Conservation (phyloP, 53 echinoderm and acorn worm species). For the Hippasteria phrygiana region DNA sequence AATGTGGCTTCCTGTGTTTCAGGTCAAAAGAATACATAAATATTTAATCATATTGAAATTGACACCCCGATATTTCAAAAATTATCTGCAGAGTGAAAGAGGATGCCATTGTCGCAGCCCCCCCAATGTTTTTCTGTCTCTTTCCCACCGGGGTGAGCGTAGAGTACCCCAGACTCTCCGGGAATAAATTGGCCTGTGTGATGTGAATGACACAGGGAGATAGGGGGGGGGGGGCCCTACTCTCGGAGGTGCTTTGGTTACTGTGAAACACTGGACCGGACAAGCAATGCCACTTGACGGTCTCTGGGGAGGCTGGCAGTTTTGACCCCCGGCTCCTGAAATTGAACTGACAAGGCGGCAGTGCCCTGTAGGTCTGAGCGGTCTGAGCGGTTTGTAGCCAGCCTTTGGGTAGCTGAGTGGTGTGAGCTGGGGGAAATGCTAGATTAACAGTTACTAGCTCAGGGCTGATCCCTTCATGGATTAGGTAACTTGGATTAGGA, state of each 20-base stretch:
- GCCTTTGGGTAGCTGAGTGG: not conserved
- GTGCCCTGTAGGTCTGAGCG: not conserved
- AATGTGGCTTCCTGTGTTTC: too few relatives aligned
- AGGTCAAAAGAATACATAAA: too few relatives aligned
- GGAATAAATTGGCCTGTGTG: conserved; percentile 32
- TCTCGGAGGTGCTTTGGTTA: conserved; percentile 44
- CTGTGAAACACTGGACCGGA: conserved; percentile 36
- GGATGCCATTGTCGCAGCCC: not conserved
- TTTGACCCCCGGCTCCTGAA: conserved; percentile 62
- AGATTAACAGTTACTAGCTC: too few relatives aligned
- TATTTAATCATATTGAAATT: too few relatives aligned
- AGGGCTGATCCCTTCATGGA: too few relatives aligned
- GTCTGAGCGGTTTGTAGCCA: not conserved
- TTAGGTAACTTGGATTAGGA: too few relatives aligned
- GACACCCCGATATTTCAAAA: too few relatives aligned
- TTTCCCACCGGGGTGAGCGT: too few relatives aligned
- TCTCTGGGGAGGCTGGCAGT: conserved; percentile 26
- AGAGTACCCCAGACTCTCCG: too few relatives aligned
- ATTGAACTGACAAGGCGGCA: conserved; percentile 43
- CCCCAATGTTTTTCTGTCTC: too few relatives aligned
- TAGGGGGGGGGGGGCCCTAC: conserved; percentile 20
- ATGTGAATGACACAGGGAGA: conserved; percentile 50
- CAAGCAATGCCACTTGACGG: conserved; percentile 35
- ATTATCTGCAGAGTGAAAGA: too few relatives aligned
- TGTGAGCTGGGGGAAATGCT: not conserved